Evolutionary conservation across 1,140 invertebrate species (phyloP), one percentile per base, ranked within the genome.

Genomic region (Colletes gigas): DNA sequence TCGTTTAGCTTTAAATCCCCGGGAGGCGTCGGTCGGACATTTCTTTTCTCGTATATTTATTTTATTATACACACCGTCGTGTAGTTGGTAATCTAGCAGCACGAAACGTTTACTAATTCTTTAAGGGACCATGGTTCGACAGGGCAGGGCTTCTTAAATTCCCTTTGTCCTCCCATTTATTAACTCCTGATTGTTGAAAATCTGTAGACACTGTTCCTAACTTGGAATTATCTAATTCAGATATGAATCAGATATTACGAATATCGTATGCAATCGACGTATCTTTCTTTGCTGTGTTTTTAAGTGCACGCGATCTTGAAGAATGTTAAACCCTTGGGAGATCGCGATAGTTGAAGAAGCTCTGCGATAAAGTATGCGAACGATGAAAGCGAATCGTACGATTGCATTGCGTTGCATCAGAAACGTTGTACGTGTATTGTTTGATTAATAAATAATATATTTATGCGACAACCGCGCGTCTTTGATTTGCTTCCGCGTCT

Each of bases 391-490:
- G 15, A 41, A 57, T n/a, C 2, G 30, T 17, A 30, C 50, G 17
- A 15, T 63, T 17, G 7, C 47, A 50, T 73, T 52, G n/a, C 12
- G 41, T 12, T 21, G 1, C 41, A 55, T 12, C 17, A n/a, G 50
- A 67, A 47, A 67, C 4, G 6, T 59, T 19, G 60, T 52, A 73
- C 41, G 66, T 78, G 19, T 80, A 80, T 68, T n/a, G 72, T 67
- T 75, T 44, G 63, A 77, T 30, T 75, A 85, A 85, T 82, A 80
- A 86, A 86, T 82, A 76, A 85, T 83, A 76, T 86, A 86, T 86
- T 86, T 86, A 86, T 85, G 82, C 68, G 70, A 84, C 21, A 10
- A 17, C 2, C 1, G 8, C n/a, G 8, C 17, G 14, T 0, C 55
- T 14, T 12, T 7, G 4, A 70, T 47, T 7, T 39, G 44, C 44